A percentile compares a stretch with the other conserved stretches of the same genome.
These are phyloP conservation scores for Gryllus bimaculatus DNA, from an alignment of 1,140 invertebrate species.

Conservation along the genomic window DNA sequence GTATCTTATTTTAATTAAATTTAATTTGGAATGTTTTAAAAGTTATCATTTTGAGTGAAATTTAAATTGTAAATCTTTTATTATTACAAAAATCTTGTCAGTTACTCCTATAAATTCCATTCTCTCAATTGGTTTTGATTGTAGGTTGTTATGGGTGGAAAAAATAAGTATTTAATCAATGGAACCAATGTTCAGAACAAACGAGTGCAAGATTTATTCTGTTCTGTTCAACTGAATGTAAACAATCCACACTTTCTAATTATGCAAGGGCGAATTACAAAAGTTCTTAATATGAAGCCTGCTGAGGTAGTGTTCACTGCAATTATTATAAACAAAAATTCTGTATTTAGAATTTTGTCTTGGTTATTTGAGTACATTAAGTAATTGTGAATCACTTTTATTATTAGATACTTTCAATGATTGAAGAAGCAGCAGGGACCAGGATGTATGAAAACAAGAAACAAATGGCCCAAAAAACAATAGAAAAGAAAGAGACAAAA, in stretches of 20 bases:
- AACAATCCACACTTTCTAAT: slow-evolving; percentile 99
- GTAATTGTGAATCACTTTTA: neutral
- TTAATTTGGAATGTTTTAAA: neutral
- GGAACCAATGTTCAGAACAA: slow-evolving; percentile 83
- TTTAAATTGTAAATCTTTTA: neutral
- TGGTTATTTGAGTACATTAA: neutral
- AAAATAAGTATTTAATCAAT: slow-evolving; percentile 86
- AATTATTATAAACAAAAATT: neutral
- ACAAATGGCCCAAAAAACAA: slow-evolving; percentile 73
- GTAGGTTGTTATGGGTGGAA: slow-evolving; percentile 49
- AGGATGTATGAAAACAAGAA: slow-evolving; percentile 95
- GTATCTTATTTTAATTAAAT: slow-evolving; percentile 33
- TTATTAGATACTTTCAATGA: slow-evolving; percentile 84
- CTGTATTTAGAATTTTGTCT: neutral
- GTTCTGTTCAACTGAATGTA: slow-evolving; percentile 93
- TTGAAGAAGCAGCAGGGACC: slow-evolving; percentile 98
- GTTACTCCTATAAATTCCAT: too few species aligned
- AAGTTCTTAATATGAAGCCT: slow-evolving; percentile 99
- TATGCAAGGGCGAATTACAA: slow-evolving; percentile 99
- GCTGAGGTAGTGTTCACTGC: slow-evolving; percentile 55
- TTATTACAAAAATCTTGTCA: neutral
- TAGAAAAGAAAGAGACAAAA: slow-evolving; percentile 91
- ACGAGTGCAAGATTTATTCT: slow-evolving; percentile 87
- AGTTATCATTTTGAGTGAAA: neutral
- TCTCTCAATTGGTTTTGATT: slow-evolving; percentile 12